Evolutionary conservation across 2,797 vertebrate species (phyloP), one percentile per base, ranked within the genome.

Genomic region (Atherinosoma microstoma): DNA sequence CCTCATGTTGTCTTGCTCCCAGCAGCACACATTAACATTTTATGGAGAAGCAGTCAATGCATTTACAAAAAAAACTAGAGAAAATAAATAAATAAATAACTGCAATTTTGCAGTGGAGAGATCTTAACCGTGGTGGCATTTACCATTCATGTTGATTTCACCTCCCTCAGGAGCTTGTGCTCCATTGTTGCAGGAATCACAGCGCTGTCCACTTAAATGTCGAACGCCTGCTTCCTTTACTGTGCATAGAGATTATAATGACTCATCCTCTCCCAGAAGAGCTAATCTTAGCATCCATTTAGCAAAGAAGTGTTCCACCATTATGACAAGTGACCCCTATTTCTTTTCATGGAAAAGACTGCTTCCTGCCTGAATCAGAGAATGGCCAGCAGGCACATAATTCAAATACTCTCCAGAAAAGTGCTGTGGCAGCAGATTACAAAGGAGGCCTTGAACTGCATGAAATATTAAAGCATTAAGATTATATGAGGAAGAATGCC

Each of bases 201-300:
- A 76, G 75, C 7, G 2, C 78, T 83, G 85, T 87, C 76, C 77
- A 70, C 84, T 88, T 78, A 85, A 86, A 89, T 87, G 71, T 83
- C 60, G 58, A 84, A 84, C 12, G 38, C 79, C 72, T 24, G 69
- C 78, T 75, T 83, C 76, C 73, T 88, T 88, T 84, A 61, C 85
- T 84, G 85, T 84, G 70, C 73, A 70, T 70, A 65, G 82, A 71
- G 78, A 88, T 87, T 84, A 84, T 78, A 88, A 89, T 91, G 84
- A 89, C 76, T 92, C 87, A 89, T 84, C 85, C 75, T 76, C 88
- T 86, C 77, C 70, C 40, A 79, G 78, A 84, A 61, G 83, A 76
- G 85, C 88, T 91, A 91, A 91, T 89, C 87, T 92, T 90, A 89
- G 90, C 89, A 86, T 86, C 87, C 87, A 88, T 91, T 93, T 89